phyloP scores from a whole-genome alignment of 92 coral and sea anemone genomes.

The Palythoa caribaeorum region DNA sequence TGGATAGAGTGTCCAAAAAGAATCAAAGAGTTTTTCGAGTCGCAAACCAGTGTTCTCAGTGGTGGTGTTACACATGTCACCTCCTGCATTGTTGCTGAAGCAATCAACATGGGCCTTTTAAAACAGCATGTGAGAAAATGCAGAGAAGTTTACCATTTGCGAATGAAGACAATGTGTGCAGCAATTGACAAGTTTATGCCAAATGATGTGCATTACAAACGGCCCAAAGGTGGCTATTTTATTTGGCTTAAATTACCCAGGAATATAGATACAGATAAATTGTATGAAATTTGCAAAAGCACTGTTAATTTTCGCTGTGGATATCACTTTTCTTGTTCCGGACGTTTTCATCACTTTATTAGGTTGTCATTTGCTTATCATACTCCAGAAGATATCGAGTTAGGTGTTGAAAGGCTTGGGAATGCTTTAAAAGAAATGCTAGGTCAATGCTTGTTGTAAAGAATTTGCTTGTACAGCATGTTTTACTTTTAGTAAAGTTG shows the following conservation, averaged over 20 bases:
- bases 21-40: conserved; percentile 45
- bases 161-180: conserved; percentile 76
- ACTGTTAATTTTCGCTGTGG: conserved; percentile 74
- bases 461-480: no score
- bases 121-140: conserved; percentile 62
- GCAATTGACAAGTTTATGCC: conserved; percentile 84
- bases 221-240: conserved; percentile 89
- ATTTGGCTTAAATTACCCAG: conserved; percentile 84
- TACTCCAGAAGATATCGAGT: conserved; percentile 55
- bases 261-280: conserved; percentile 59
- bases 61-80: conserved; percentile 88
- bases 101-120: conserved; percentile 75
- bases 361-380: conserved; percentile 74
- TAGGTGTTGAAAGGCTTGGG: conserved; percentile 69
- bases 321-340: conserved; percentile 66
- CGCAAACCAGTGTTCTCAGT: conserved; percentile 41
- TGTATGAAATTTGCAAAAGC: conserved; percentile 57
- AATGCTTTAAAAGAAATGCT: conserved; percentile 65
- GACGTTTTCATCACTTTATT: conserved; percentile 76
- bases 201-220: conserved; percentile 57
- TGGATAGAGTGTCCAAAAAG: conserved; percentile 90
- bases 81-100: conserved; percentile 77
- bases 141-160: conserved; percentile 60
- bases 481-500: no score
- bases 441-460: not conserved